These are phyloP conservation scores for Neoseiulus cucumeris DNA, from an alignment of 1,140 invertebrate species.

Conservation along the genomic window DNA sequence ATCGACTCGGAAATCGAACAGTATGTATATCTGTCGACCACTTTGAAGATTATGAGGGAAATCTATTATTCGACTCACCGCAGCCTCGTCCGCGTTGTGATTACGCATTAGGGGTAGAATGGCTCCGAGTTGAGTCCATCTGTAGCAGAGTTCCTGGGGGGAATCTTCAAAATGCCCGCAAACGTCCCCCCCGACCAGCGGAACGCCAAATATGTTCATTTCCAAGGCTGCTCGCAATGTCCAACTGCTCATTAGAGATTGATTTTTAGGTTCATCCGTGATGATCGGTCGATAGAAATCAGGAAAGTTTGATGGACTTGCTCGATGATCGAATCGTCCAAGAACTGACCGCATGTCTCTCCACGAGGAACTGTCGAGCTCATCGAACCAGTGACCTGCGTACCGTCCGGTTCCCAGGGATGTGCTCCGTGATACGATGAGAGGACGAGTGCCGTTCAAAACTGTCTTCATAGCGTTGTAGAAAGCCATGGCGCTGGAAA, in stretches of 20 bases:
- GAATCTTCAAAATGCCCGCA: conserved; percentile 6
- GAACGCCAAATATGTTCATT: conserved; percentile 2
- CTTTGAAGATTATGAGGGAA: too few species aligned
- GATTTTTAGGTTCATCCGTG: not conserved
- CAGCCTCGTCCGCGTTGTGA: conserved; percentile 2
- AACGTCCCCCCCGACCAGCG: not conserved
- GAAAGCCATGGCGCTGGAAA: not conserved
- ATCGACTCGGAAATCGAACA: too few species aligned
- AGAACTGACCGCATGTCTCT: not conserved
- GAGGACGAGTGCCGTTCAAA: not conserved
- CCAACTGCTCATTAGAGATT: not conserved
- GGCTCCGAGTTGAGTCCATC: conserved; percentile 12
- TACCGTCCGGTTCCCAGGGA: not conserved
- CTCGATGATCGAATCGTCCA: not conserved
- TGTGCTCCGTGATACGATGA: not conserved
- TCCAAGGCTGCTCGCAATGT: not conserved
- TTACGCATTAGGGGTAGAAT: not conserved
- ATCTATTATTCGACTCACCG: too few species aligned
- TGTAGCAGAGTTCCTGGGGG: conserved; percentile 11
- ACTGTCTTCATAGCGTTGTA: not conserved
- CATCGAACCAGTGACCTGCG: conserved; percentile 8
- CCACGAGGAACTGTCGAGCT: not conserved
- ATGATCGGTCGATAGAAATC: not conserved
- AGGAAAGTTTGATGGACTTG: not conserved
- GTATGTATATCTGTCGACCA: too few species aligned